Evolutionary conservation across 2,113 vertebrate genomes (phyloP).

Genomic region (Cyanoliseus patagonus): DNA sequence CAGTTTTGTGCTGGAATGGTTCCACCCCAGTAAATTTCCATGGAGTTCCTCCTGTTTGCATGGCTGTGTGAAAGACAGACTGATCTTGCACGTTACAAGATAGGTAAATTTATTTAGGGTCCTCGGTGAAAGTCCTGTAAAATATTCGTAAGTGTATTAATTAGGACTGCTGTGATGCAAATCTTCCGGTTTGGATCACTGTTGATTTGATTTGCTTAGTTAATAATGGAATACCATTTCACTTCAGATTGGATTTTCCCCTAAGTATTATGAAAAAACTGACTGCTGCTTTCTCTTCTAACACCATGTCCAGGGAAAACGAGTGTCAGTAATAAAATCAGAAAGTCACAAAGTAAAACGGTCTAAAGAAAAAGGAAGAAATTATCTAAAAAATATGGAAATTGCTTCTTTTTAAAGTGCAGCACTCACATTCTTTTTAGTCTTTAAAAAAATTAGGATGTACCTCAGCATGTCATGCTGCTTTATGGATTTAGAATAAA

Average conservation of each 20-base stretch:
- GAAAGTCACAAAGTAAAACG: background rate
- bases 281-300: background rate
- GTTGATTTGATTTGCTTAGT: background rate
- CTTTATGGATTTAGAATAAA: background rate
- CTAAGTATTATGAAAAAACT: background rate
- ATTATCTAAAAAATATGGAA: background rate
- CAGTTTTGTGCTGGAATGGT: background rate
- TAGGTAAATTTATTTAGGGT: background rate
- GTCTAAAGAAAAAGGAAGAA: background rate
- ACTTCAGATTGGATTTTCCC: background rate
- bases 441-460: background rate
- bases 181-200: background rate
- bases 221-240: background rate
- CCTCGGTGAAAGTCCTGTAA: background rate
- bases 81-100: background rate
- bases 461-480: background rate
- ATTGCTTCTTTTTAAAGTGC: background rate
- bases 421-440: background rate
- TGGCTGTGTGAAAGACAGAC: background rate
- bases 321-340: background rate
- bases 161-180: background rate
- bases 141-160: background rate
- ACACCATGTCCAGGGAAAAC: background rate
- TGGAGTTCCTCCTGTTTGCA: background rate
- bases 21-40: background rate